Evolutionary conservation across 2,797 vertebrate genomes (phyloP).

Genomic region (Aeoliscus strigatus): DNA sequence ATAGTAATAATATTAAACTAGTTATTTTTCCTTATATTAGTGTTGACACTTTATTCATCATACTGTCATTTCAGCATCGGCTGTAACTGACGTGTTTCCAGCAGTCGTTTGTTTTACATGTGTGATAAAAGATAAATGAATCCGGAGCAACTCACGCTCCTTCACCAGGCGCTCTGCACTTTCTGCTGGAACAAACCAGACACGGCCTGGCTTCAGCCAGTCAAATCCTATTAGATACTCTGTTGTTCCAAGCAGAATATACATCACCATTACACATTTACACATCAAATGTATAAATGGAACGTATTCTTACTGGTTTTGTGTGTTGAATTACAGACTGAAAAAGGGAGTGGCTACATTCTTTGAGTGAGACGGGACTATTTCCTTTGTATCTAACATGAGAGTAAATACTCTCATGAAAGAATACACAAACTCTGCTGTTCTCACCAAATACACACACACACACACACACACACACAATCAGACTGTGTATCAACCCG

Average conservation of each 20-base stretch:
- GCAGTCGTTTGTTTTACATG: conserved; percentile 57
- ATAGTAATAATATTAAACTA: too few relatives aligned
- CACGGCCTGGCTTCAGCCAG: conserved; percentile 47
- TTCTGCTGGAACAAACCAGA: conserved; percentile 60
- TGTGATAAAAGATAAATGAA: conserved; percentile 69
- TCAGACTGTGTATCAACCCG: conserved; percentile 17
- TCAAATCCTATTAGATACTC: conserved; percentile 36
- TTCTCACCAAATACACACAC: conserved; percentile 15
- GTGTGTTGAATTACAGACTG: conserved; percentile 18
- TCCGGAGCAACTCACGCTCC: conserved; percentile 48
- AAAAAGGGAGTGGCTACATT: conserved; percentile 11
- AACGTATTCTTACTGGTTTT: too few relatives aligned
- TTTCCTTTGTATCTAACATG: too few relatives aligned
- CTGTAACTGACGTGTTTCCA: conserved; percentile 52
- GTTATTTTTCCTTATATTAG: conserved; percentile 42
- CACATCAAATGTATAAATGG: too few relatives aligned
- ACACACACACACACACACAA: conserved; percentile 1
- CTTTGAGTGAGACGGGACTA: too few relatives aligned
- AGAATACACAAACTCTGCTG: too few relatives aligned
- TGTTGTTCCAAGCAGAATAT: conserved; percentile 36
- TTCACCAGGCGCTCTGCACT: conserved; percentile 38
- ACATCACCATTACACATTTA: conserved; percentile 18
- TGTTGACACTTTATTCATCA: conserved; percentile 36
- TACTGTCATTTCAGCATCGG: conserved; percentile 37
- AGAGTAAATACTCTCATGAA: conserved; percentile 15